A percentile compares a stretch with the other conserved stretches of the same genome.
phyloP scores from a whole-genome alignment of 2,113 vertebrate species.

The Tragelaphus buxtoni region DNA sequence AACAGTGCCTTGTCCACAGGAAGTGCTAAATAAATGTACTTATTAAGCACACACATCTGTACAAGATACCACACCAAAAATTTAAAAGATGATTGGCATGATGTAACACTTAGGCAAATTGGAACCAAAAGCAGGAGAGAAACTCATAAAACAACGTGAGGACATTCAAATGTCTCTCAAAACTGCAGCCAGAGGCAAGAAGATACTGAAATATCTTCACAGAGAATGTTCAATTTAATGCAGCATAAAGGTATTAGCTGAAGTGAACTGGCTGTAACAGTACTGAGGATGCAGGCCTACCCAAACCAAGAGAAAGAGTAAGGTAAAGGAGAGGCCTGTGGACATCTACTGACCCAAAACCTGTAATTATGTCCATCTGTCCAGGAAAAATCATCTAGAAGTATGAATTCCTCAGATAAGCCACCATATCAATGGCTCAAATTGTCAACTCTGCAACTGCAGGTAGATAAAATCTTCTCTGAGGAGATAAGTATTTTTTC shows the following conservation, averaged over 20 bases:
- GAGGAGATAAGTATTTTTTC: not conserved
- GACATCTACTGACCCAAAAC: not conserved
- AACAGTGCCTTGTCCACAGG: not conserved
- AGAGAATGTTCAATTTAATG: not conserved
- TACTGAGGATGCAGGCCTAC: not conserved
- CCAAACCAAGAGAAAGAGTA: not conserved
- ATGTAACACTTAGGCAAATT: not conserved
- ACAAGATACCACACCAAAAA: slow-evolving; percentile 2
- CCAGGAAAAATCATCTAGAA: not conserved
- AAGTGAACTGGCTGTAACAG: not conserved
- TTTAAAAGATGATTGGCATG: not conserved
- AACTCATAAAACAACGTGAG: not conserved
- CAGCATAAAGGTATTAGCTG: not conserved
- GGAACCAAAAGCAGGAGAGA: not conserved
- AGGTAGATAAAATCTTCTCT: slow-evolving; percentile 21
- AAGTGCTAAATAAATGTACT: slow-evolving; percentile 5
- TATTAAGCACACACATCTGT: not conserved
- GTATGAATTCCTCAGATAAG: not conserved
- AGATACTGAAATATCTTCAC: not conserved
- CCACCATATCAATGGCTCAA: not conserved
- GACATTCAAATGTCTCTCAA: not conserved
- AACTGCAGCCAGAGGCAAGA: not conserved
- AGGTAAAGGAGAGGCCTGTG: not conserved
- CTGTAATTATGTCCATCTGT: not conserved
- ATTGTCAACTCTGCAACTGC: not conserved